Conservation (phyloP, 2,797 vertebrate genomes). For the Macrochelys suwanniensis region DNA sequence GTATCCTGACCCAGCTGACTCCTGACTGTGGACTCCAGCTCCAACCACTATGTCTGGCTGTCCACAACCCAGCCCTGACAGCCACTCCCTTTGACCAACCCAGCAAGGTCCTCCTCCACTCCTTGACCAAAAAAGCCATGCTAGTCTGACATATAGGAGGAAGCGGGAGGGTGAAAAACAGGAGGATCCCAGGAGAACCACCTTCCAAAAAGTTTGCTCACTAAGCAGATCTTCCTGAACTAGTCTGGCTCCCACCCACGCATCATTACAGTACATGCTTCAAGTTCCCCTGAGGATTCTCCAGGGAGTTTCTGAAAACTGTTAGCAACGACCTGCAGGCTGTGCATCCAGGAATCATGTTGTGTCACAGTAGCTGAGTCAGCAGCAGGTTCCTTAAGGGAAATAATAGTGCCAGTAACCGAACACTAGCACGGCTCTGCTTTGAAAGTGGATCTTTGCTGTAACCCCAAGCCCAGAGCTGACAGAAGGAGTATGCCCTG, state of each 20-base stretch:
- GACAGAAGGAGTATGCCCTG: background rate
- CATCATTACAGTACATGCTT: background rate
- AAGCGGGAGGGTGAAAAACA: slow-evolving; percentile 21
- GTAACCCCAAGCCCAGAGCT: background rate
- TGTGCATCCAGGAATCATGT: slow-evolving; percentile 54
- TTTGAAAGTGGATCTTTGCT: background rate
- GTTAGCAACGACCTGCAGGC: background rate
- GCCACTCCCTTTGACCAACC: background rate
- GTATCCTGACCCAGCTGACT: too few species aligned
- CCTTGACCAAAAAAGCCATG: background rate
- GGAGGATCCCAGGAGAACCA: slow-evolving; percentile 8
- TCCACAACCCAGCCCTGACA: background rate
- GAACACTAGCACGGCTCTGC: accelerated
- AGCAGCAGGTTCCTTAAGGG: slow-evolving; percentile 52
- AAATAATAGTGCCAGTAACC: background rate
- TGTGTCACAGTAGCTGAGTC: slow-evolving; percentile 60
- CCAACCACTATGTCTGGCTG: background rate
- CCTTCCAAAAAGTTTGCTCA: slow-evolving; percentile 45
- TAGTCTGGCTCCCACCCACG: background rate
- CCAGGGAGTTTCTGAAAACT: background rate
- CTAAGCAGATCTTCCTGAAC: slow-evolving; percentile 53
- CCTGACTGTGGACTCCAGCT: too few species aligned
- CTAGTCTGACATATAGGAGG: background rate
- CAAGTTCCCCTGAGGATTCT: background rate
- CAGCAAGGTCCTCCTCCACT: background rate